Conservation (phyloP, 2,797 vertebrate species). For the Labroides dimidiatus region DNA sequence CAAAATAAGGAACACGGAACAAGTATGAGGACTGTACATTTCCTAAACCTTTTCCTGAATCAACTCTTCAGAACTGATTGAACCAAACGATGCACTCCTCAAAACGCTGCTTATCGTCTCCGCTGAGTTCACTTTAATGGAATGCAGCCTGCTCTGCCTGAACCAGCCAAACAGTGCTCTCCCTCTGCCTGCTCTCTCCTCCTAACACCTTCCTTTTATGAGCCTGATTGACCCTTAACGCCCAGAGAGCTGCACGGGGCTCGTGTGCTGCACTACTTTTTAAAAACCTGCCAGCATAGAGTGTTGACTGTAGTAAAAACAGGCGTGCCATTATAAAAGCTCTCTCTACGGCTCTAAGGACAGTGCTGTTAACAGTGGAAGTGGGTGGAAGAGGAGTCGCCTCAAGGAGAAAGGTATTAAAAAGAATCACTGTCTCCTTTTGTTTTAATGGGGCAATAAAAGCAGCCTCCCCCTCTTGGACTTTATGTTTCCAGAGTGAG, state of each 20-base stretch:
- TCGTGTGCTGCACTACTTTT: conserved; percentile 17
- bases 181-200: conserved; percentile 34
- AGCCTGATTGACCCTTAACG: conserved; percentile 59
- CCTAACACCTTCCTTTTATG: conserved; percentile 51
- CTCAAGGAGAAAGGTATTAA: conserved; percentile 65
- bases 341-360: conserved; percentile 37
- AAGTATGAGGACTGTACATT: background rate
- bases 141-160: conserved; percentile 62
- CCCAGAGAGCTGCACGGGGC: conserved; percentile 20
- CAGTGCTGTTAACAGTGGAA: conserved; percentile 14
- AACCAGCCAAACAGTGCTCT: conserved; percentile 49
- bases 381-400: conserved; percentile 24
- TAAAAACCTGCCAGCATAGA: conserved; percentile 42
- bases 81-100: conserved; percentile 54
- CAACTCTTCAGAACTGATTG: conserved; percentile 13
- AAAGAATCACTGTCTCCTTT: conserved; percentile 61
- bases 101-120: conserved; percentile 54
- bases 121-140: conserved; percentile 70
- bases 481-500: conserved; percentile 39
- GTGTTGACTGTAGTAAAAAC: conserved; percentile 56
- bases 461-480: conserved; percentile 29
- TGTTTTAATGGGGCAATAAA: conserved; percentile 67
- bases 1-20: too few species aligned
- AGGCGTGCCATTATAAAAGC: conserved; percentile 46
- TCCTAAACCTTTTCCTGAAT: background rate